These are phyloP conservation scores for Mechanitis messenoides DNA, from an alignment of 2,888 invertebrate genomes.

Conservation along the genomic window DNA sequence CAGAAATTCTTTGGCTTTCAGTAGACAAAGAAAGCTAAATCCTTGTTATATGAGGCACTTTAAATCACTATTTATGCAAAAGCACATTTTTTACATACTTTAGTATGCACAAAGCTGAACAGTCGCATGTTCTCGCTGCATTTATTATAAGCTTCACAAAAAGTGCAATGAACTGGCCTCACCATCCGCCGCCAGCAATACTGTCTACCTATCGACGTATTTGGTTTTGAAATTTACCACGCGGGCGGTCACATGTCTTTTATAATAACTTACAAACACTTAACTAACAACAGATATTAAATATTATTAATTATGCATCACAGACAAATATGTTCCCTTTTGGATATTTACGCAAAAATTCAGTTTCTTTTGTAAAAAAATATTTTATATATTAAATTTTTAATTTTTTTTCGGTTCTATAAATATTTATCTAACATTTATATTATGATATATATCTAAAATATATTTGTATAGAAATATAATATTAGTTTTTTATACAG, in stretches of 20 bases:
- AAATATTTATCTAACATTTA: too few species aligned
- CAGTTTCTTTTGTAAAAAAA: too few species aligned
- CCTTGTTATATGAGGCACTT: neutral
- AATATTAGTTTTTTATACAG: neutral
- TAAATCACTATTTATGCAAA: conserved; percentile 3
- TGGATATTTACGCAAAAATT: too few species aligned
- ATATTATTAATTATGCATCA: too few species aligned
- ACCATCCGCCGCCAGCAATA: neutral
- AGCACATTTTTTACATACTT: conserved; percentile 2
- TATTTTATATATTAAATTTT: too few species aligned
- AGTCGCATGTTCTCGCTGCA: conserved; percentile 20
- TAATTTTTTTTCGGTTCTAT: too few species aligned
- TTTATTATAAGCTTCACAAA: conserved; percentile 19
- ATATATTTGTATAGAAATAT: neutral
- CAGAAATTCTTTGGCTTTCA: too few species aligned
- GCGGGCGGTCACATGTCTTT: too few species aligned
- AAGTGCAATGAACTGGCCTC: neutral
- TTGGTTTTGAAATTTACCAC: neutral
- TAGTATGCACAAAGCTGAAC: conserved; percentile 11
- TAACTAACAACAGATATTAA: too few species aligned
- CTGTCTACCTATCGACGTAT: neutral
- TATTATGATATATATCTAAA: too few species aligned
- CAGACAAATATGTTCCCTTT: too few species aligned
- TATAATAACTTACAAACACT: too few species aligned
- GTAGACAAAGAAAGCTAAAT: neutral